Evolutionary conservation across 2,113 vertebrate genomes (phyloP), one percentile per base, ranked within the genome.

Genomic region (Neogobius melanostomus): DNA sequence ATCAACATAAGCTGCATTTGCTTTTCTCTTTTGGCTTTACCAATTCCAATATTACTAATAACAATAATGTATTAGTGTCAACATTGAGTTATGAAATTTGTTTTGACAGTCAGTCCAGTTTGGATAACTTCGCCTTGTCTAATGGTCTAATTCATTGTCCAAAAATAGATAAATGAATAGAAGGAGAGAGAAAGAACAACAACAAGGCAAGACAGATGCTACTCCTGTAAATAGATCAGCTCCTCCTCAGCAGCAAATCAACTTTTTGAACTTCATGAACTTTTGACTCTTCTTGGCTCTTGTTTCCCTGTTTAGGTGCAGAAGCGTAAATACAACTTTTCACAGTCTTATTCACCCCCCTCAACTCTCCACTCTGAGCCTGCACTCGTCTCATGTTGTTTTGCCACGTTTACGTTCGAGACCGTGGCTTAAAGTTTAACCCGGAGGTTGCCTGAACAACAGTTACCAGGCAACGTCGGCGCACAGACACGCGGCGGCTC

Each of bases 381-480:
- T 66, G 69, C 68, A 44, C 36, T 60, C 60, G 72, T 71, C 53
- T 78, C 74, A 14, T 74, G 71, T 63, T 16, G 9, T 73, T 76
- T 60, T 63, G 67, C 56, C 75, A 76, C 71, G 69, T 82, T 72
- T 87, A 71, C 70, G 82, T 61, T 9, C 76, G 45, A 57, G 52
- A 52, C 51, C 44, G 62, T 59, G 69, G 80, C 85, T 90, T 88
- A 76, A 73, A 75, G 74, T 80, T 88, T 77, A 76, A 84, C 77
- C 76, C 69, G 78, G 72, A 83, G 66, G 78, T 69, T 83, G 71
- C 71, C 17, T 7, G n/a, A 49, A 51, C 60, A 81, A 78, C 78
- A 69, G 87, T 90, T 86, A 64, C 85, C 77, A 76, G 85, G 87
- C 77, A 90, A 88, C 89, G 76, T 52, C 16, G 14, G 15, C 43